Evolutionary conservation across 2,888 invertebrate species (phyloP).

Genomic region (Drosophila longiperda): DNA sequence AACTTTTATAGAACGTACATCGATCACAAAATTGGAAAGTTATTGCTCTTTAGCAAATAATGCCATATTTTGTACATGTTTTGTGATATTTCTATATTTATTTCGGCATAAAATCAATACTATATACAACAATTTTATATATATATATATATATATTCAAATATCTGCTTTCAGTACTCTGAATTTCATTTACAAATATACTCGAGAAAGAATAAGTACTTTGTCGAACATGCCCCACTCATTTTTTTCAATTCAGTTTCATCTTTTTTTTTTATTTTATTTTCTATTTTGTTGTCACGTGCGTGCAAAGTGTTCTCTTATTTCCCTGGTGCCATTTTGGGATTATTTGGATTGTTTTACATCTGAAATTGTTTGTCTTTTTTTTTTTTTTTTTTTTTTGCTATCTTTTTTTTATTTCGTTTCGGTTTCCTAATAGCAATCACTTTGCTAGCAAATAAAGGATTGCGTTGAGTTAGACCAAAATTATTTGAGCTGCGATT

Average conservation of each 20-base stretch:
- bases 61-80: constrained; percentile 13
- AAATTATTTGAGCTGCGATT: constrained; percentile 11
- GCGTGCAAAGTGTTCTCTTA: constrained; percentile 53
- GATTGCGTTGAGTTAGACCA: constrained; percentile 15
- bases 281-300: constrained; percentile 61
- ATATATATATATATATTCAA: not conserved
- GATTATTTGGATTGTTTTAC: constrained; percentile 70
- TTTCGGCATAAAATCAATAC: not conserved
- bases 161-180: not conserved
- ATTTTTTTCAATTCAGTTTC: constrained; percentile 43
- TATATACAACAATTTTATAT: not conserved
- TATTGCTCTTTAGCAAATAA: constrained; percentile 1
- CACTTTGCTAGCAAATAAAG: constrained; percentile 39
- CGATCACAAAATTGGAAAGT: constrained; percentile 5
- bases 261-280: constrained; percentile 23
- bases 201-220: constrained; percentile 7
- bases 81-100: not conserved
- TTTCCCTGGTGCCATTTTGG: constrained; percentile 62
- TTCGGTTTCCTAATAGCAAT: constrained; percentile 31
- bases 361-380: constrained; percentile 42
- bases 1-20: constrained; percentile 31
- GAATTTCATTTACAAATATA: constrained; percentile 8
- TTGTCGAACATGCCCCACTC: constrained; percentile 22
- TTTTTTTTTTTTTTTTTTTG: constrained; percentile 14
- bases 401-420: constrained; percentile 16